Conservation (phyloP, 1,140 invertebrate genomes). For the Episyrphus balteatus region DNA sequence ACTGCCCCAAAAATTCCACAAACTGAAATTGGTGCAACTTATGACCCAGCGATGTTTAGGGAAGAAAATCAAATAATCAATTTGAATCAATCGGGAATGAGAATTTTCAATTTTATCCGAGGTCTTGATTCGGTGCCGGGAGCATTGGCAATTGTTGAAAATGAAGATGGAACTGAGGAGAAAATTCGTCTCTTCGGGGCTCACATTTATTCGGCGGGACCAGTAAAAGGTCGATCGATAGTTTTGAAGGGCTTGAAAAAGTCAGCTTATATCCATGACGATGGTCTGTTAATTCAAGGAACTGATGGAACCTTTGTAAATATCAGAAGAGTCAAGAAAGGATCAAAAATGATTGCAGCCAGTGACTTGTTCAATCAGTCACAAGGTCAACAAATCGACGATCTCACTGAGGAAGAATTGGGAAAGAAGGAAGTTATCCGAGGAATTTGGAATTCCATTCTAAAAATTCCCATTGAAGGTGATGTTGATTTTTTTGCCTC, state of each 20-base stretch:
- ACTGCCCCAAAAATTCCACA: conserved; percentile 72
- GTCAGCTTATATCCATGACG: conserved; percentile 60
- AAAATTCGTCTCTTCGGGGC: conserved; percentile 73
- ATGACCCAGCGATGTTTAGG: conserved; percentile 84
- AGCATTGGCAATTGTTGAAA: conserved; percentile 61
- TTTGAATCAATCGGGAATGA: conserved; percentile 43
- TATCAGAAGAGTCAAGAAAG: conserved; percentile 58
- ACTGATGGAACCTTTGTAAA: conserved; percentile 66
- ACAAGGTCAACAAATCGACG: conserved; percentile 39
- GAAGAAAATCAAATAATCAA: conserved; percentile 57
- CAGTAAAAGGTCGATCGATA: conserved; percentile 48
- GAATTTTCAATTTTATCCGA: conserved; percentile 85
- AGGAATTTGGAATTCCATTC: conserved; percentile 74
- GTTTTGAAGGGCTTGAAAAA: conserved; percentile 48
- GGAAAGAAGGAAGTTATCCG: conserved; percentile 48
- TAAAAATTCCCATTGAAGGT: conserved; percentile 63
- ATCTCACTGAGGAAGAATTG: conserved; percentile 71
- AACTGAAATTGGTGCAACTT: conserved; percentile 75
- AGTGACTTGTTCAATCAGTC: conserved; percentile 62
- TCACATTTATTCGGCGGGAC: conserved; percentile 54
- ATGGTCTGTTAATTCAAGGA: conserved; percentile 69
- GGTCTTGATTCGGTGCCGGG: conserved; percentile 89
- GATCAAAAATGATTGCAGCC: conserved; percentile 74
- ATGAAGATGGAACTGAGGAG: conserved; percentile 38
- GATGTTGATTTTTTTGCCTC: conserved; percentile 84